phyloP scores from a whole-genome alignment of 2,797 vertebrate species.

The Pseudochromis fuscus region DNA sequence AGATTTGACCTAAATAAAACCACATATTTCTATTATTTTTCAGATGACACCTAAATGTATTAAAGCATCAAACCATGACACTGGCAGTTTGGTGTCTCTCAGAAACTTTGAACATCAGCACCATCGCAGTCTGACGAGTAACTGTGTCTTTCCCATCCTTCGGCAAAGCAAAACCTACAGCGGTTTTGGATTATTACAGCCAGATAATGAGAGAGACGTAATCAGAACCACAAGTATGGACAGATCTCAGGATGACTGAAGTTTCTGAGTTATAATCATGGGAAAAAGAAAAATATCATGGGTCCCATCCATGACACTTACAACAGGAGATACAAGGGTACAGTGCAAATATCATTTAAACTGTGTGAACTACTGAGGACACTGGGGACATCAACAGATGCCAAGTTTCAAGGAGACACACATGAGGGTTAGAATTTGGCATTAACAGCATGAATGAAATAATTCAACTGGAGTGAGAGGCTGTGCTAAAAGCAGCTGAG shows the following conservation, averaged over 20 bases:
- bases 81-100: background rate
- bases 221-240: background rate
- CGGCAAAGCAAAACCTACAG: background rate
- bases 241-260: constrained; percentile 1
- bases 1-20: no score
- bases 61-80: background rate
- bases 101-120: background rate
- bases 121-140: background rate
- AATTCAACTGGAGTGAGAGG: no score
- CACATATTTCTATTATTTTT: no score
- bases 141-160: background rate
- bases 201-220: background rate
- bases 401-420: no score
- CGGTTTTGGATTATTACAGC: background rate
- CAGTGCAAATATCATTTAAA: no score
- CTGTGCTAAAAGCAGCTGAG: no score
- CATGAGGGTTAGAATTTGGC: no score
- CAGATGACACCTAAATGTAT: background rate
- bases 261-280: background rate
- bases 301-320: no score
- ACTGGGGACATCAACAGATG: no score
- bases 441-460: no score
- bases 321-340: background rate
- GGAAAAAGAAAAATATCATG: background rate
- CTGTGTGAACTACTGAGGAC: no score